phyloP scores from a whole-genome alignment of 64 coral and sea anemone species.

The Montipora foliosa region DNA sequence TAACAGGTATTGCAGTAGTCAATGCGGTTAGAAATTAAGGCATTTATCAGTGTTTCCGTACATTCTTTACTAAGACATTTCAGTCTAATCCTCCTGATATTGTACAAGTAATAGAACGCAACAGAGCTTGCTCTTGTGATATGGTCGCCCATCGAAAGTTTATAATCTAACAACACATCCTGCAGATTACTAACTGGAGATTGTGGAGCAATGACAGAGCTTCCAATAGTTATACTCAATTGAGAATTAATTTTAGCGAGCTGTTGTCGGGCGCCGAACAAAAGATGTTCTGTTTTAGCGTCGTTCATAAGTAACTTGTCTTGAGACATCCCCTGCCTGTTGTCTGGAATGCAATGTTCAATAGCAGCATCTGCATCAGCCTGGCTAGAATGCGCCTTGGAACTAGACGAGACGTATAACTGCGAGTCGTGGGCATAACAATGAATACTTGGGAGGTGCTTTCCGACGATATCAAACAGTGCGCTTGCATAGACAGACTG shows the following conservation, averaged over 20 bases:
- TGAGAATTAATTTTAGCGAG: too few relatives aligned
- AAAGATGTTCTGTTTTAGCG: too few relatives aligned
- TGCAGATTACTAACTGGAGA: background rate
- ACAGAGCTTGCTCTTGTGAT: background rate
- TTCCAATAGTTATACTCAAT: too few relatives aligned
- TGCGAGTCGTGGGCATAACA: slow-evolving; percentile 19
- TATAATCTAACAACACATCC: background rate
- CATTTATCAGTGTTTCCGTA: slow-evolving; percentile 6
- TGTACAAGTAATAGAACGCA: background rate
- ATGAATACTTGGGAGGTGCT: background rate
- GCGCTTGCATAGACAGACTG: too few relatives aligned
- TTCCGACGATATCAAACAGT: too few relatives aligned
- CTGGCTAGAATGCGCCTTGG: background rate
- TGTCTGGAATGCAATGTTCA: too few relatives aligned
- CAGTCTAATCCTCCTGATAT: too few relatives aligned
- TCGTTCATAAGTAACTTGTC: too few relatives aligned
- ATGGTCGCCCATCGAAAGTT: background rate
- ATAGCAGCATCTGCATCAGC: background rate
- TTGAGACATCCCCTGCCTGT: too few relatives aligned
- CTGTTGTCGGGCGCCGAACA: too few relatives aligned
- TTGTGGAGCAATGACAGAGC: background rate
- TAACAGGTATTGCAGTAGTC: slow-evolving; percentile 23
- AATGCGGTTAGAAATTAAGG: slow-evolving; percentile 16
- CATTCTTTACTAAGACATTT: background rate
- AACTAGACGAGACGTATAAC: slow-evolving; percentile 38